Conservation (phyloP, 2,888 invertebrate species). For the Calliphora vomitoria region DNA sequence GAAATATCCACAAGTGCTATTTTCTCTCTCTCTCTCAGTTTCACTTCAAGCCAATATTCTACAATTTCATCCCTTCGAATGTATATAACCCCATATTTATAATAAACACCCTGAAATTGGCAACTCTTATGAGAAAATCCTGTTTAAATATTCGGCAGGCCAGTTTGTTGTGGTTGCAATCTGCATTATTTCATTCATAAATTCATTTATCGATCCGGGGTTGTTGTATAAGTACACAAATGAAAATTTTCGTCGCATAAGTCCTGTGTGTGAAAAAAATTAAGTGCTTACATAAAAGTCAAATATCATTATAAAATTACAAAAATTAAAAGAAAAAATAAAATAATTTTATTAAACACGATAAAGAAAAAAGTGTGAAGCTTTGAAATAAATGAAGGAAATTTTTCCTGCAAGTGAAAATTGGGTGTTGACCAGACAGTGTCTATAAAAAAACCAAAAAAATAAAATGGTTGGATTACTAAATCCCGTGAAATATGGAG, state of each 20-base stretch:
- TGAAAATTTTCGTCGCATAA: slow-evolving; percentile 32
- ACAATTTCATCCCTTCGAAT: too few relatives aligned
- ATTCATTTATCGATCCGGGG: slow-evolving; percentile 60
- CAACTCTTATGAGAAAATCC: slow-evolving; percentile 17
- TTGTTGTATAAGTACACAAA: slow-evolving; percentile 55
- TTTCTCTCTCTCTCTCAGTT: too few relatives aligned
- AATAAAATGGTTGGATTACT: slow-evolving; percentile 83
- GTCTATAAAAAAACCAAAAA: slow-evolving; percentile 10
- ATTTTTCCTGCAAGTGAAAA: slow-evolving; percentile 10
- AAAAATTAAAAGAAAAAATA: slow-evolving; percentile 4
- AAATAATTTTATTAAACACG: background rate
- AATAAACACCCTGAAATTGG: background rate
- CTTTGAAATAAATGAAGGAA: slow-evolving; percentile 6
- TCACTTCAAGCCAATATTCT: background rate
- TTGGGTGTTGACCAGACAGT: slow-evolving; percentile 39
- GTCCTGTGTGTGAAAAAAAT: slow-evolving; percentile 34
- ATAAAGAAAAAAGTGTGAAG: background rate
- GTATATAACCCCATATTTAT: too few relatives aligned
- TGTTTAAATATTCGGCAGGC: slow-evolving; percentile 51
- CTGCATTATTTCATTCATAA: slow-evolving; percentile 65
- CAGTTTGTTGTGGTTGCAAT: slow-evolving; percentile 65
- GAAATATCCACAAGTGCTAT: too few relatives aligned
- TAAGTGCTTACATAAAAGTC: slow-evolving; percentile 11
- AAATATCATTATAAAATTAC: slow-evolving; percentile 11
- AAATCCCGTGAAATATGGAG: slow-evolving; percentile 84